Base-by-base conservation (phyloP, 2,113 vertebrate genomes). In the Petromus typicus region DNA sequence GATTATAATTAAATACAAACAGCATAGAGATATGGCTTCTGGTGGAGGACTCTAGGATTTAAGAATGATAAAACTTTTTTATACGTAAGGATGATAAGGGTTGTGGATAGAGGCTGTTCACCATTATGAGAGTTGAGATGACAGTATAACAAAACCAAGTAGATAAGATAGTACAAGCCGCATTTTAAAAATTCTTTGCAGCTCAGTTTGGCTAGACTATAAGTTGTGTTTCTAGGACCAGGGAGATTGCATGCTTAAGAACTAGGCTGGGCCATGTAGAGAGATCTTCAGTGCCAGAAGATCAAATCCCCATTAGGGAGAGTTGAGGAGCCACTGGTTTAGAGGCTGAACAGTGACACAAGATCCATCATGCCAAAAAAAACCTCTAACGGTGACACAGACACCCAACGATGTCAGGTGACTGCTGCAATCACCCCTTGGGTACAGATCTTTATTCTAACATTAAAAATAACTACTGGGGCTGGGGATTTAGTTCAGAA, bases 1-100 rank as follows among this genome's bases (percentile, higher is more conserved):
- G 30, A 81, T 43, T 89, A 51, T n/a, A 25, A 86, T 90, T 76
- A 94, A 80, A 88, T 69, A 59, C 27, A 89, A 79, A 69, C 61
- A 91, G 1, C 16, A n/a, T 69, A 64, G 56, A 57, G 27, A 61
- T 30, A 66, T 63, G 43, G n/a, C 25, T 94, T 69, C 80, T 73
- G 18, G 34, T 32, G 22, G 30, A 30, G 7, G 4, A 56, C 71
- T 89, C 5, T 20, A 86, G 54, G 82, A 81, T n/a, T 88, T 89
- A 85, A 84, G 59, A 23, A n/a, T 87, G 30, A 63, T 57, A 37
- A 20, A 34, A n/a, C n/a, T 59, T 34, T 64, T 91, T 37, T 43
- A 25, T 16, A 71, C 14, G 14, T 87, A 4, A 8, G 37, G 17
- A 76, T 45, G 30, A 22, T 69, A 66, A 4, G 40, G 10, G 9